Base-by-base conservation (phyloP, 2,797 vertebrate species). In the Hipposideros larvatus region DNA sequence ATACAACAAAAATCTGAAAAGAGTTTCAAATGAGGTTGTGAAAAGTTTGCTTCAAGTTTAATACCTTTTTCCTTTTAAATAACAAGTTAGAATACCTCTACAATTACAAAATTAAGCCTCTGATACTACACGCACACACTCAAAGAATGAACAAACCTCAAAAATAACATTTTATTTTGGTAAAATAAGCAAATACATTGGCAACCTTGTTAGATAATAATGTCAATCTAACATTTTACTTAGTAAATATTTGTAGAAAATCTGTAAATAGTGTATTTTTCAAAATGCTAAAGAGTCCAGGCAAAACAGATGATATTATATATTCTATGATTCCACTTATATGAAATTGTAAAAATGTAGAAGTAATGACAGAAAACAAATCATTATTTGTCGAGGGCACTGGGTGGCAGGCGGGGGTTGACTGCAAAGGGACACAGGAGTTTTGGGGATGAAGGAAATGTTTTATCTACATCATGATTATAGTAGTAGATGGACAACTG, bases 131-230 rank as follows among this genome's bases (percentile, higher is more conserved):
- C 15, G 92, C 13, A 74, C 11, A 88, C 5, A 51, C 21, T 86
- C 37, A 91, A 87, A 94, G n/a, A 65, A 88, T 78, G 9, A 95
- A 93, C 9, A 92, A 74, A 75, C 26, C 55, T 95, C 46, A 59
- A 95, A 97, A 87, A 24, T 28, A 91, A 66, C 26, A 65, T 61
- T 68, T 95, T 93, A 78, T 74, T 79, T 92, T 78, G 43, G 65
- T 1, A 83, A 95, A 92, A 75, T 79, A 46, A 85, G 57, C 11
- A 71, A 95, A 70, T 53, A 73, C 66, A 65, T 11, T 70, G 66
- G 19, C 16, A 82, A 88, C 7, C 14, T 14, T 86, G 28, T 55
- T 48, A 92, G 37, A 71, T 46, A n/a, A 68, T 83, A n/a, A 68
- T 83, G 90, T 89, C 65, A 65, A 48, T 63, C 55, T 77, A 88